A percentile compares a stretch with the other conserved stretches of the same genome.
phyloP scores from a whole-genome alignment of 2,797 vertebrate species.

The Enteromius mattozi region DNA sequence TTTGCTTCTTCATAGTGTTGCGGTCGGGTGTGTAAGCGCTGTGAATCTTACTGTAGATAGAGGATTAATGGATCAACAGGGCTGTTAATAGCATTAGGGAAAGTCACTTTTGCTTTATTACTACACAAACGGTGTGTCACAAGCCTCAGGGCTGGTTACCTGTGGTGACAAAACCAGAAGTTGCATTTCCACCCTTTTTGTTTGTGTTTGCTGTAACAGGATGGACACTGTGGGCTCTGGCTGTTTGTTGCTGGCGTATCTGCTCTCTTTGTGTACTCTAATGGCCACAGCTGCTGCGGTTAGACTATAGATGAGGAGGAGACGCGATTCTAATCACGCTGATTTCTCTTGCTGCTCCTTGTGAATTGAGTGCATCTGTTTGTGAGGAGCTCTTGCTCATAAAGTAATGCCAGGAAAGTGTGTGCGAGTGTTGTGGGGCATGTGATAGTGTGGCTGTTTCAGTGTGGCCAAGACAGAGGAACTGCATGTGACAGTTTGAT shows the following conservation, averaged over 20 bases:
- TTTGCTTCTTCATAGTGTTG: background rate
- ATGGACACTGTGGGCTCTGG: background rate
- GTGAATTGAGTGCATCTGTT: constrained; percentile 21
- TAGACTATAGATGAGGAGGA: constrained; percentile 23
- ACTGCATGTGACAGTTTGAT: background rate
- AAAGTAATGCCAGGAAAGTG: background rate
- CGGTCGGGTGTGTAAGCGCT: background rate
- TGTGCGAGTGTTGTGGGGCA: background rate
- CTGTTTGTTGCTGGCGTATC: background rate
- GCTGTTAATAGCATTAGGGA: constrained; percentile 53
- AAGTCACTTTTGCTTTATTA: constrained; percentile 33
- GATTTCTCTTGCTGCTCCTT: constrained; percentile 18
- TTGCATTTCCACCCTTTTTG: background rate
- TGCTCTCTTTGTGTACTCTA: constrained; percentile 21
- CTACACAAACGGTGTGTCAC: constrained; percentile 10
- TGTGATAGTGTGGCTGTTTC: background rate
- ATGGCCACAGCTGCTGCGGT: constrained; percentile 25
- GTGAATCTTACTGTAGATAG: constrained; percentile 21
- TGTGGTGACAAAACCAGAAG: background rate
- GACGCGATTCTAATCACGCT: background rate
- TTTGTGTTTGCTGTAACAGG: background rate
- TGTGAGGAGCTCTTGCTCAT: constrained; percentile 1
- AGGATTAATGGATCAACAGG: constrained; percentile 32
- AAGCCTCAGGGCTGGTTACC: background rate
- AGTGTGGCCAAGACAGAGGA: background rate